Evolutionary conservation across 1,140 invertebrate species (phyloP), one percentile per base, ranked within the genome.

Genomic region (Euura saliciscinereae): DNA sequence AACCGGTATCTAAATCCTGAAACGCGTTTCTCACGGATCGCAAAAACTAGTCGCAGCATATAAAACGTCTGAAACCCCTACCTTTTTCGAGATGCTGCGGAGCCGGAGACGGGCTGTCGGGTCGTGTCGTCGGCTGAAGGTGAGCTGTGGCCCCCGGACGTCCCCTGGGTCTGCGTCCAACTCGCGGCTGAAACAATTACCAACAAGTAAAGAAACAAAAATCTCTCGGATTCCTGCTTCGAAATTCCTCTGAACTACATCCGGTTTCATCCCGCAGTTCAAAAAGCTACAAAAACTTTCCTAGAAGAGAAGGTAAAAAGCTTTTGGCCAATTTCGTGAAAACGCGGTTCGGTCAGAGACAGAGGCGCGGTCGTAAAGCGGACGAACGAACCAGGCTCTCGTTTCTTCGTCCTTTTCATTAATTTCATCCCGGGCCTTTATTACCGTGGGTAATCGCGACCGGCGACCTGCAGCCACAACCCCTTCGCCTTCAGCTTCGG

Each of bases 81-180:
- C 85, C 85, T 86, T 85, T 87, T 75, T 85, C 85, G 44, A 84
- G 80, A 68, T 86, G 84, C 75, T 85, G 85, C 0, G 84, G 79
- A 69, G 84, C 79, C 10, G 84, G 84, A 70, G 84, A 85, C 73
- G 84, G 85, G 65, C 80, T 81, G 10, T 59, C 51, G 3, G 51
- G 13, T 77, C 83, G 81, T 70, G 82, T 76, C 46, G 83, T 78
- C 68, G 84, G 74, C 71, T 83, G 82, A 44, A 85, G 72, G 66
- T 85, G 84, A 10, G 84, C 70, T 59, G 80, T 78, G 75, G 83
- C 85, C 73, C 82, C 84, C 45, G 86, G 85, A 70, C 86, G 84
- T 76, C 84, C 83, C 74, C 86, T 83, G 4, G 86, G 83, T 79
- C 85, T 85, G 51, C 85, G 82, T 73, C 85, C 85, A 28, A 80